A percentile compares a stretch with the other conserved stretches of the same genome.
phyloP scores from a whole-genome alignment of 2,888 invertebrate species.

The Autographa pulchrina region DNA sequence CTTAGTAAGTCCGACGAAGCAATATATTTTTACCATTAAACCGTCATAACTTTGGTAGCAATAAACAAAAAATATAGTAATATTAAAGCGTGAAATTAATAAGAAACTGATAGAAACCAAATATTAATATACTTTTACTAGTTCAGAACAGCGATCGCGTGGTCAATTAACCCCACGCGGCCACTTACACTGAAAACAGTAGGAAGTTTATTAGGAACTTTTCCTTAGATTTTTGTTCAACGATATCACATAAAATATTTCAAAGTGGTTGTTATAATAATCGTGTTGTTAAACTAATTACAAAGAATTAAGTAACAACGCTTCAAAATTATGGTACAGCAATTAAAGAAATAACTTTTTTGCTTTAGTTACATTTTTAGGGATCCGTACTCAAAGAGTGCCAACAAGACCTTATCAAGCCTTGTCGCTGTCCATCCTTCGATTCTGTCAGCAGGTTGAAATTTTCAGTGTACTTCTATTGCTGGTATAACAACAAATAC shows the following conservation, averaged over 20 bases:
- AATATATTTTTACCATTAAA: conserved; percentile 25
- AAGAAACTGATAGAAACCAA: conserved; percentile 46
- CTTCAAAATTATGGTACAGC: background rate
- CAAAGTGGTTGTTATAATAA: conserved; percentile 9
- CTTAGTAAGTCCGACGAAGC: conserved; percentile 31
- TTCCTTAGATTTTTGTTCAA: conserved; percentile 26
- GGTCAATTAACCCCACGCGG: conserved; percentile 59
- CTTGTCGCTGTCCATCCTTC: too few species aligned
- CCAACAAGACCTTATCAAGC: too few species aligned
- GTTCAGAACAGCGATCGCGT: conserved; percentile 59
- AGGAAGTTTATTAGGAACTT: conserved; percentile 56
- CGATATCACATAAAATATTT: conserved; percentile 19
- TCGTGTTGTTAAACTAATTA: conserved; percentile 16
- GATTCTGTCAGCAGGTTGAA: too few species aligned
- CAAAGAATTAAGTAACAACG: conserved; percentile 15
- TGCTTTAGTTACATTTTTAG: too few species aligned
- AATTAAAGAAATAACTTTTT: background rate
- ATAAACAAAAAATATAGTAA: conserved; percentile 22
- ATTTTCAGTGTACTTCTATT: too few species aligned
- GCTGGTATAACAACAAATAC: too few species aligned
- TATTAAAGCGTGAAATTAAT: conserved; percentile 21
- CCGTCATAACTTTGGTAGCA: conserved; percentile 23
- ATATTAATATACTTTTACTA: conserved; percentile 50
- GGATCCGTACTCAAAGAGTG: too few species aligned
- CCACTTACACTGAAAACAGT: conserved; percentile 48